Conservation (phyloP, 2,797 vertebrate genomes). For the Chaenodraco wilsoni region DNA sequence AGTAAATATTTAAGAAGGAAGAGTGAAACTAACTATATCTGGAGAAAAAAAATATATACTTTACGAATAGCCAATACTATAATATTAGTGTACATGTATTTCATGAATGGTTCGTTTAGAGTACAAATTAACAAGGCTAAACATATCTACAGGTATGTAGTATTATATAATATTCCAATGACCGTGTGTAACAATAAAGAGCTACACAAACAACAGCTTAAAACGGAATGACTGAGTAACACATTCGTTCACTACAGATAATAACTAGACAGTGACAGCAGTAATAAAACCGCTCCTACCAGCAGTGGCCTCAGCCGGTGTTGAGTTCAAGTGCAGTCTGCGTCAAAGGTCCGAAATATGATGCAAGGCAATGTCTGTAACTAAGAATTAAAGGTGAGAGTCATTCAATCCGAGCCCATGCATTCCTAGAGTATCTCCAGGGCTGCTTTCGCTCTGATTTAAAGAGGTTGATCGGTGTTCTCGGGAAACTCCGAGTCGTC, state of each 20-base stretch:
- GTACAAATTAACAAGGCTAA: not conserved
- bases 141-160: not conserved
- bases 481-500: conserved; percentile 65
- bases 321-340: not conserved
- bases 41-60: fast-evolving
- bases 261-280: too few species aligned
- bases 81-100: not conserved
- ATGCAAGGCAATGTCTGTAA: fast-evolving
- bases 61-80: not conserved
- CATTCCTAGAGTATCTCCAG: not conserved
- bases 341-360: not conserved
- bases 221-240: not conserved
- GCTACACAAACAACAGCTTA: not conserved
- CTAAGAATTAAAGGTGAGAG: not conserved
- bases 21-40: too few species aligned
- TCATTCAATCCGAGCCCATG: not conserved
- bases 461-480: conserved; percentile 31
- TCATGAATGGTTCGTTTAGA: not conserved
- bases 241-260: too few species aligned
- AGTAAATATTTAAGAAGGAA: not conserved
- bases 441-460: fast-evolving
- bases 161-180: not conserved
- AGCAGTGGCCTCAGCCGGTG: not conserved
- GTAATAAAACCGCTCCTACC: conserved; percentile 20
- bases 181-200: not conserved